phyloP scores from a whole-genome alignment of 2,113 vertebrate species.

The Heptranchias perlo region DNA sequence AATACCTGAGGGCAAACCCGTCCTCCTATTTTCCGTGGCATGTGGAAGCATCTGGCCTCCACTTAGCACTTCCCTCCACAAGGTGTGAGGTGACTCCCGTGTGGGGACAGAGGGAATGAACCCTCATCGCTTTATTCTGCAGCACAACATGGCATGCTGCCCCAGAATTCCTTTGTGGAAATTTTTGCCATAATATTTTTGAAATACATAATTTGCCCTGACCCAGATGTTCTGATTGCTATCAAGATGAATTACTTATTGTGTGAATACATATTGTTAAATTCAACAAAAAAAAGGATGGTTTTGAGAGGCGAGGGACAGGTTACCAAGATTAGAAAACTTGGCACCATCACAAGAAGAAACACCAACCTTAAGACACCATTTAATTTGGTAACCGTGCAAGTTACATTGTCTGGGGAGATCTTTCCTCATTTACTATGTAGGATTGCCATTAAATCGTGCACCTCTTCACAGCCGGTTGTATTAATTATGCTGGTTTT shows the following conservation, averaged over 20 bases:
- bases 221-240: background rate
- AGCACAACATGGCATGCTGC: background rate
- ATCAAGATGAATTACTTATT: background rate
- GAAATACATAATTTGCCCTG: background rate
- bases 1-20: background rate
- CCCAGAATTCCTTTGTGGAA: background rate
- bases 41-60: too few relatives aligned
- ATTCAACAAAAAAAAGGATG: too few relatives aligned
- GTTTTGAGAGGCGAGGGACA: background rate
- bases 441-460: background rate
- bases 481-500: slow-evolving; percentile 14
- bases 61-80: background rate
- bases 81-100: background rate
- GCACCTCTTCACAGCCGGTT: background rate
- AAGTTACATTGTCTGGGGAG: background rate
- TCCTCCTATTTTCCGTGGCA: background rate
- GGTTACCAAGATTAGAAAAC: background rate
- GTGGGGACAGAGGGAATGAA: background rate
- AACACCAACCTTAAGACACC: background rate
- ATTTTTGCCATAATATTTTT: background rate
- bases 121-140: background rate
- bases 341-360: background rate
- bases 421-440: background rate
- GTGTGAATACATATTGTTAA: background rate
- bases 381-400: background rate